Percentiles rank a stretch among this genome's conserved stretches.
These are phyloP conservation scores for Vanessa cardui DNA, from an alignment of 2,888 invertebrate genomes.

Conservation along the genomic window DNA sequence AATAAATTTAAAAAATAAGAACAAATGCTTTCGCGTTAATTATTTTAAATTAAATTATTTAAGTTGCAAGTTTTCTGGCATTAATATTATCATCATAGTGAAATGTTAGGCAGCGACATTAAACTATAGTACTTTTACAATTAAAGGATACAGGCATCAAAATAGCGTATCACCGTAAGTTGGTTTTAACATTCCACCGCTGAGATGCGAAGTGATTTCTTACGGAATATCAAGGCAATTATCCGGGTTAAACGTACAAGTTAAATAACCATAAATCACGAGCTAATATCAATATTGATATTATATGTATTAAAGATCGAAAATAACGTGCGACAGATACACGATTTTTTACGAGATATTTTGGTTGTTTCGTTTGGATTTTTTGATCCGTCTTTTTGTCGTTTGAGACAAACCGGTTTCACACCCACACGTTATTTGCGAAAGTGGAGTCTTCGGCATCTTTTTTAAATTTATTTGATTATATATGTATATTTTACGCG, in stretches of 20 bases:
- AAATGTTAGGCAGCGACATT: no score
- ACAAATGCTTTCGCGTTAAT: background rate
- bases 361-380: background rate
- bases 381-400: conserved; percentile 28
- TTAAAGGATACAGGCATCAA: no score
- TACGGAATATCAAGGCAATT: no score
- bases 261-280: conserved; percentile 69
- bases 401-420: conserved; percentile 54
- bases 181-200: no score
- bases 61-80: no score
- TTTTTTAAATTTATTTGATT: background rate
- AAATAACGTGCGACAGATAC: conserved; percentile 1
- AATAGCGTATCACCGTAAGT: no score
- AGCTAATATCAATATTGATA: conserved; percentile 65
- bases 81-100: no score
- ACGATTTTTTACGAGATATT: background rate
- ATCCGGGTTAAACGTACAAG: conserved; percentile 25
- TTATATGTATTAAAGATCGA: conserved; percentile 46
- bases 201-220: no score
- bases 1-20: background rate
- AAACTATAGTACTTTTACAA: no score
- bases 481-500: no score
- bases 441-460: conserved; percentile 44
- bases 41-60: background rate
- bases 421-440: conserved; percentile 57